Percentiles rank a stretch among this genome's conserved stretches.
Conservation (phyloP, 2,888 invertebrate genomes). For the Candidula unifasciata region DNA sequence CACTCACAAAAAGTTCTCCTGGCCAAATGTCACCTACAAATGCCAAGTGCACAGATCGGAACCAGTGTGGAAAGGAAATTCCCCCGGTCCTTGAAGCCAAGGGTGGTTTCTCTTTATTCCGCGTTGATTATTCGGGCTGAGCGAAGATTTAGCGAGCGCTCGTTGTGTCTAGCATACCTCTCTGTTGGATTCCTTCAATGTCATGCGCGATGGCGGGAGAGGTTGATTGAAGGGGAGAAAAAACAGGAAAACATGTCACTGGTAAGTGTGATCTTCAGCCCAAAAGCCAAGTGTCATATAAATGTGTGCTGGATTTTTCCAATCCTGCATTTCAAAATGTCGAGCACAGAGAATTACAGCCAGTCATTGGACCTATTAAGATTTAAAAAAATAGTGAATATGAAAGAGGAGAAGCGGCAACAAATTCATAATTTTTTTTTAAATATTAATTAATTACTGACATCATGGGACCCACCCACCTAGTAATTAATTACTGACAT, state of each 20-base stretch:
- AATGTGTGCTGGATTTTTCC: too few relatives aligned
- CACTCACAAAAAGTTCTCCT: background rate
- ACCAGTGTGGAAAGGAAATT: background rate
- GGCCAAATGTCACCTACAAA: constrained; percentile 11
- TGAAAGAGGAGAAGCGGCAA: too few relatives aligned
- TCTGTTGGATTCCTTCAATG: background rate
- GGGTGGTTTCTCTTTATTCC: constrained; percentile 15
- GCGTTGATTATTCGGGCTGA: background rate
- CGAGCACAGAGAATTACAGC: too few relatives aligned
- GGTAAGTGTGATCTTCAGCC: background rate
- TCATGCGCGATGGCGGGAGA: background rate
- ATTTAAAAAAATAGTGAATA: too few relatives aligned
- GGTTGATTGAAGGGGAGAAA: background rate
- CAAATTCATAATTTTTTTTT: too few relatives aligned
- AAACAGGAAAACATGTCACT: background rate
- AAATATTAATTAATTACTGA: too few relatives aligned
- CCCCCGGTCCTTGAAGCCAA: background rate
- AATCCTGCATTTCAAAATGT: too few relatives aligned
- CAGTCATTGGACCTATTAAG: too few relatives aligned
- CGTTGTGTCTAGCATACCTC: background rate
- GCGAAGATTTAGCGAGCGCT: constrained; percentile 4
- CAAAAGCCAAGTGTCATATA: too few relatives aligned
- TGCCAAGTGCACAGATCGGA: background rate
- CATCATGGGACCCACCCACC: too few relatives aligned
- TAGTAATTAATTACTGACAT: too few relatives aligned